These are phyloP conservation scores for Equus przewalskii DNA, from an alignment of 2,113 vertebrate genomes.

Conservation along the genomic window DNA sequence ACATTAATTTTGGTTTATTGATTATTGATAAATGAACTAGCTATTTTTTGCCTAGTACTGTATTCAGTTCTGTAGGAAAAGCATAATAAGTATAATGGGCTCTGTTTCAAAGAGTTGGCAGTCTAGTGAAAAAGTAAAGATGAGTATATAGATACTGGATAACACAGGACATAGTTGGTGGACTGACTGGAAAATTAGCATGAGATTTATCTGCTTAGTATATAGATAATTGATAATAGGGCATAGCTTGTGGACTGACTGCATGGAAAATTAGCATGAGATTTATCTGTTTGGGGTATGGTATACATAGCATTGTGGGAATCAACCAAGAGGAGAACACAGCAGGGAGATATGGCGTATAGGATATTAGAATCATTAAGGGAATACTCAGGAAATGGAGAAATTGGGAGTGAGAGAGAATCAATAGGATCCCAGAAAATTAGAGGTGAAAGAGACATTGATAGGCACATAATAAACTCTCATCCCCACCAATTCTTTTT, in stretches of 20 bases:
- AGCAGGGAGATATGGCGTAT: background rate
- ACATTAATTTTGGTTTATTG: background rate
- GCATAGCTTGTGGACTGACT: background rate
- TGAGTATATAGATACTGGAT: background rate
- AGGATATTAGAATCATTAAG: background rate
- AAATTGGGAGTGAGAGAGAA: background rate
- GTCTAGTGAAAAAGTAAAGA: background rate
- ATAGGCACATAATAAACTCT: background rate
- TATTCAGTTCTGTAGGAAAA: background rate
- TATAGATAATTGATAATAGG: background rate
- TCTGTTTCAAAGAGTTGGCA: background rate
- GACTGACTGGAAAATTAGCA: background rate
- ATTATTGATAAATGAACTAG: background rate
- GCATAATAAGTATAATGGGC: background rate
- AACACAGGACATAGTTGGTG: background rate
- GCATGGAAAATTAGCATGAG: background rate
- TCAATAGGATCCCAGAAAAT: background rate
- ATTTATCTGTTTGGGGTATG: background rate
- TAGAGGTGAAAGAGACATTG: background rate
- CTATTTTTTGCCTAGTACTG: background rate
- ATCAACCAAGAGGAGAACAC: background rate
- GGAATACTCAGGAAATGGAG: background rate
- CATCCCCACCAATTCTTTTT: background rate
- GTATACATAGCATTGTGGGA: background rate
- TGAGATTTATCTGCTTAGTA: background rate